A percentile compares a stretch with the other conserved stretches of the same genome.
phyloP scores from a whole-genome alignment of 2,888 invertebrate genomes.

The Exephanes ischioxanthus region DNA sequence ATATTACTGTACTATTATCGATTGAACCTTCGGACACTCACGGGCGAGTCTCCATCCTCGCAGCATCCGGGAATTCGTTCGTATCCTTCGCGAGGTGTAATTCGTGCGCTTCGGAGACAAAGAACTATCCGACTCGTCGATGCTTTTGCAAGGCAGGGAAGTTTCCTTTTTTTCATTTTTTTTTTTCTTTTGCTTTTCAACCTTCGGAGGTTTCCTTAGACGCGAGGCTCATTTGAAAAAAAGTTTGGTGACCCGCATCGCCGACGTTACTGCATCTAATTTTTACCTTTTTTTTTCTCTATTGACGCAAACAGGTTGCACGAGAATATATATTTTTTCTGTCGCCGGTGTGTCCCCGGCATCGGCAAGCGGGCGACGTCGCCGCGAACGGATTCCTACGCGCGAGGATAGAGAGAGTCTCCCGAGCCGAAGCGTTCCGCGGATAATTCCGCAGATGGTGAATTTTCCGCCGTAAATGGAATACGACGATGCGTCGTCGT shows the following conservation, averaged over 20 bases:
- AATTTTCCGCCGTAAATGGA: slow-evolving; percentile 81
- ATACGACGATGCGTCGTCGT: slow-evolving; percentile 74
- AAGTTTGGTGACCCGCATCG: background rate
- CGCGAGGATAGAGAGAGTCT: slow-evolving; percentile 23
- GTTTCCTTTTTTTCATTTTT: background rate
- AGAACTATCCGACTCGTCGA: slow-evolving; percentile 12
- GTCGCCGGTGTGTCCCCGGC: slow-evolving; percentile 43
- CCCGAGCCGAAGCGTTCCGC: slow-evolving; percentile 53
- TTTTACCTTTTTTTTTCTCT: slow-evolving; percentile 44
- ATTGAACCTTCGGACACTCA: slow-evolving; percentile 56
- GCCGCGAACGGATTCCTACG: slow-evolving; percentile 63
- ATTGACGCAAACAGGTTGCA: slow-evolving; percentile 62
- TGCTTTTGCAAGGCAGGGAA: no score
- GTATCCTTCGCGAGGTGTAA: slow-evolving; percentile 40
- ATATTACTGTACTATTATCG: slow-evolving; percentile 47
- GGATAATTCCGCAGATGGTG: slow-evolving; percentile 72
- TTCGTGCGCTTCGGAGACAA: slow-evolving; percentile 49
- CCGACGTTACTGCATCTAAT: background rate
- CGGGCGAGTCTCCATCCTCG: slow-evolving; percentile 39
- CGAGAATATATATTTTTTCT: slow-evolving; percentile 44
- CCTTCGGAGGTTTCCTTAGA: no score
- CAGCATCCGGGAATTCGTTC: slow-evolving; percentile 40
- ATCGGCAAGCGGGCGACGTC: slow-evolving; percentile 53
- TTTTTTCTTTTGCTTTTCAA: background rate
- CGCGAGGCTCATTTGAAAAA: background rate